These are phyloP conservation scores for Philopedon plagiatum DNA, from an alignment of 2,888 invertebrate species.

Conservation along the genomic window DNA sequence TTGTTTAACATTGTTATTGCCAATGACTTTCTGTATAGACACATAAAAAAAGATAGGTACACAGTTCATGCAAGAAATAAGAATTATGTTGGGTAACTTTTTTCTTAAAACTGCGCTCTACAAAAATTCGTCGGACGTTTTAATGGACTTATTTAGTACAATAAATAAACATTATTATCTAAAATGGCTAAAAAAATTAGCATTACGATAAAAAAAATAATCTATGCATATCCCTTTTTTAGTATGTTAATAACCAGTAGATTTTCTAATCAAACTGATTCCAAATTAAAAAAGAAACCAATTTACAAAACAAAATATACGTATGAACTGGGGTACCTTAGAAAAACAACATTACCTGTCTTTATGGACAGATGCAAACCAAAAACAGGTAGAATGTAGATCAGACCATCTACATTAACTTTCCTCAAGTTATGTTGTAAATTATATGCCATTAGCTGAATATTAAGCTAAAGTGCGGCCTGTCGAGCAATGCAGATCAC, in stretches of 20 bases:
- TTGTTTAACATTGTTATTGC: too few species aligned
- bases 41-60: too few species aligned
- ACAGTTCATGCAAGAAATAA: too few species aligned
- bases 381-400: constrained; percentile 59
- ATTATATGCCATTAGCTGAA: constrained; percentile 64
- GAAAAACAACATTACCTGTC: constrained; percentile 20
- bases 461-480: constrained; percentile 61
- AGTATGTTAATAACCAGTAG: constrained; percentile 17
- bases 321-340: constrained; percentile 6
- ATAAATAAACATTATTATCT: too few species aligned
- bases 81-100: too few species aligned
- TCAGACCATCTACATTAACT: constrained; percentile 57
- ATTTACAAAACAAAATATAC: background rate
- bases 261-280: constrained; percentile 6
- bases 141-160: too few species aligned
- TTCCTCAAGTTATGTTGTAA: constrained; percentile 61
- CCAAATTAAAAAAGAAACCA: constrained; percentile 3
- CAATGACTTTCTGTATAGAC: too few species aligned
- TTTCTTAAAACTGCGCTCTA: too few species aligned
- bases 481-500: constrained; percentile 50
- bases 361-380: constrained; percentile 28
- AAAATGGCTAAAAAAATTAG: background rate
- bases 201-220: background rate
- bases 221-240: background rate
- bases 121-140: too few species aligned